phyloP scores from a whole-genome alignment of 2,113 vertebrate species.

The Potamarius usumacintae region DNA sequence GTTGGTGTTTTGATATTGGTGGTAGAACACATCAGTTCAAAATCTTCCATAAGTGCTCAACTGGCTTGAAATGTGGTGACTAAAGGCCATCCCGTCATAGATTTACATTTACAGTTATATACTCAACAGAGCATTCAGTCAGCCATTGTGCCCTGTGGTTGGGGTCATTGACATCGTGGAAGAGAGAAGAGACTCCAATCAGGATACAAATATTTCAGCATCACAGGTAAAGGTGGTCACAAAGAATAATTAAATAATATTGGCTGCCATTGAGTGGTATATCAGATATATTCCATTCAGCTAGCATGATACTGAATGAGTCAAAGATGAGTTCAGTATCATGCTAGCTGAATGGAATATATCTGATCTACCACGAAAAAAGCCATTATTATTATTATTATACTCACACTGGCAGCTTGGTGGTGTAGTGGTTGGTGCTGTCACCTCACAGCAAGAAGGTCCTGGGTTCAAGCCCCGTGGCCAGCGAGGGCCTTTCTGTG shows the following conservation, averaged over 20 bases:
- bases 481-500: too few species aligned
- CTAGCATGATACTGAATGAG: too few species aligned
- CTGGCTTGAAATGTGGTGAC: neutral
- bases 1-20: neutral
- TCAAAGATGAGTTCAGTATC: too few species aligned
- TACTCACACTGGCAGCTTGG: too few species aligned
- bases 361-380: too few species aligned
- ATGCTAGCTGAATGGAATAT: too few species aligned
- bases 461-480: too few species aligned
- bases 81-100: neutral
- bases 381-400: too few species aligned
- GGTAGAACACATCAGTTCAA: neutral
- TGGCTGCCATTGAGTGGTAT: too few species aligned
- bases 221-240: neutral
- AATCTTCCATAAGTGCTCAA: neutral
- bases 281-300: too few species aligned
- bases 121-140: neutral
- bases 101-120: neutral
- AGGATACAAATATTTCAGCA: neutral
- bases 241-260: neutral
- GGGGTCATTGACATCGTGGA: neutral
- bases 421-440: too few species aligned
- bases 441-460: too few species aligned
- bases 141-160: neutral
- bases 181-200: neutral